Evolutionary conservation across 2,113 vertebrate species (phyloP).

Genomic region (Pan troglodytes): NHGRI_mPanTro3-v2.1_pri NC_072414.2:26563001-26563500

Average conservation of each 20-base stretch:
- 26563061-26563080: not conserved
- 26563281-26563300: not conserved
- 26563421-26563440: not conserved
- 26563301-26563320: not conserved
- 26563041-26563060: not conserved
- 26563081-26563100: not conserved
- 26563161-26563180: not conserved
- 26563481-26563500: not conserved
- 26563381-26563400: not conserved
- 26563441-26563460: not conserved
- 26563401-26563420: not conserved
- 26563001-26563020: not conserved
- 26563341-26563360: not conserved
- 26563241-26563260: not conserved
- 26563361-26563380: not conserved
- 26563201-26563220: not conserved
- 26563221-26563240: not conserved
- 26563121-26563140: not conserved
- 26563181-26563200: not conserved
- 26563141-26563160: not conserved
- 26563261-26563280: not conserved
- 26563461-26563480: not conserved
- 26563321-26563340: not conserved
- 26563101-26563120: not conserved
- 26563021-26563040: not conserved